Percentiles rank a stretch among this genome's conserved stretches.
Conservation (phyloP, 2,888 invertebrate genomes). For the Drosophila neotestacea region DNA sequence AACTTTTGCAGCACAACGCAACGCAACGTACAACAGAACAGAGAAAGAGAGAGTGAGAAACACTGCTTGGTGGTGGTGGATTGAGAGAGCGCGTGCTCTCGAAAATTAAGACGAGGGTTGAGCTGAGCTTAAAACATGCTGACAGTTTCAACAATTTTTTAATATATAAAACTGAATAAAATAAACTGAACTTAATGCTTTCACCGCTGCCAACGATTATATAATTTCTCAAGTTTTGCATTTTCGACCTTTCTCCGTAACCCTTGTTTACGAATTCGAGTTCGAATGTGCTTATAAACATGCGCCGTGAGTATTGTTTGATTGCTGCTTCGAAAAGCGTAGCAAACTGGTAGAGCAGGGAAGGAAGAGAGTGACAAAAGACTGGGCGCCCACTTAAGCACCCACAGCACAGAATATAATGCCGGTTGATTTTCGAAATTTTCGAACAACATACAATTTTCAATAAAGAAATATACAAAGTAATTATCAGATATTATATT, state of each 20-base stretch:
- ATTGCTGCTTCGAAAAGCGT: not conserved
- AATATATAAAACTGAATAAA: not conserved
- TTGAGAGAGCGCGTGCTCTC: conserved; percentile 17
- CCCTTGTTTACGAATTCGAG: conserved; percentile 38
- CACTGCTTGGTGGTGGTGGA: conserved; percentile 31
- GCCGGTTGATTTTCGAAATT: conserved; percentile 53
- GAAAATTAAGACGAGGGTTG: conserved; percentile 22
- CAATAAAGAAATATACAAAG: not conserved
- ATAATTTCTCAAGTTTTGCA: conserved; percentile 5
- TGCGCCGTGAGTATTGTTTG: conserved; percentile 50
- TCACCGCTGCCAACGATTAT: not conserved
- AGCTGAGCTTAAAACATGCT: conserved; percentile 5
- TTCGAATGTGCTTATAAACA: conserved; percentile 35
- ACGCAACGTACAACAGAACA: conserved; percentile 9
- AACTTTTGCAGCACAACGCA: conserved; percentile 16
- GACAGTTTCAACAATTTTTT: not conserved
- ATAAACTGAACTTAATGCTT: not conserved
- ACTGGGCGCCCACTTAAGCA: conserved; percentile 2
- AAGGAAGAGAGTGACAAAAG: not conserved
- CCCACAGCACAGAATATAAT: conserved; percentile 33
- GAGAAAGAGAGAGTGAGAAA: conserved; percentile 22
- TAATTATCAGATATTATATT: not conserved
- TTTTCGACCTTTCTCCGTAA: conserved; percentile 32
- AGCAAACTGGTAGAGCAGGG: conserved; percentile 9
- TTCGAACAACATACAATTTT: not conserved